phyloP scores from a whole-genome alignment of 2,888 invertebrate genomes.

The Nymphalis polychloros region DNA sequence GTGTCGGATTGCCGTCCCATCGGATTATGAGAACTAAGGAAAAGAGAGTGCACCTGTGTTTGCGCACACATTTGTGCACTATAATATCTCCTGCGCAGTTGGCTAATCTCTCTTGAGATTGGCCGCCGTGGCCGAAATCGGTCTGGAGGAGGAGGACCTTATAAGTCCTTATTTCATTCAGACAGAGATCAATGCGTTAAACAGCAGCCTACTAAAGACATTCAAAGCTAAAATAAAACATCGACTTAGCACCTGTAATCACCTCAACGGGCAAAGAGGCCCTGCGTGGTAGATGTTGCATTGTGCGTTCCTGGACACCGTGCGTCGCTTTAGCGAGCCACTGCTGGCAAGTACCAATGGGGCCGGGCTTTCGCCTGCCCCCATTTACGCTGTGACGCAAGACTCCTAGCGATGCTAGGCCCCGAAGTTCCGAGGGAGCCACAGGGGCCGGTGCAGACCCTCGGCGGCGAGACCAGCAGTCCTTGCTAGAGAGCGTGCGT shows the following conservation, averaged over 20 bases:
- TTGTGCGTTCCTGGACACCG: conserved; percentile 48
- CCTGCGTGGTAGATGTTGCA: conserved; percentile 53
- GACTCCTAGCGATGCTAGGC: conserved; percentile 47
- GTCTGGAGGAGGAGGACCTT: too few species aligned
- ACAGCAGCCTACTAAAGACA: not conserved
- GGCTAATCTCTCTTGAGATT: too few species aligned
- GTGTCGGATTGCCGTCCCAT: too few species aligned
- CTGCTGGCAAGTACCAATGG: conserved; percentile 56
- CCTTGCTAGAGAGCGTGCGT: conserved; percentile 56
- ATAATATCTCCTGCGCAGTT: too few species aligned
- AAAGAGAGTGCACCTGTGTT: too few species aligned
- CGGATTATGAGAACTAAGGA: too few species aligned
- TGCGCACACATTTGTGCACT: too few species aligned
- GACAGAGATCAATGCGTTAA: not conserved
- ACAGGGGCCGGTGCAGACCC: conserved; percentile 67
- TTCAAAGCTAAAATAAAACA: conserved; percentile 44
- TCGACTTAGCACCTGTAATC: conserved; percentile 64
- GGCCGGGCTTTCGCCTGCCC: conserved; percentile 51
- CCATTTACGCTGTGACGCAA: conserved; percentile 56
- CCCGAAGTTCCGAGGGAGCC: conserved; percentile 53
- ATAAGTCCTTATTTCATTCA: not conserved
- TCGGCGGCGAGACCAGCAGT: conserved; percentile 55
- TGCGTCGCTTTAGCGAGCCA: conserved; percentile 56
- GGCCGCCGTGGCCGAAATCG: too few species aligned
- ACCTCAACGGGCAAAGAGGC: conserved; percentile 75